A percentile compares a stretch with the other conserved stretches of the same genome.
These are phyloP conservation scores for Epinotia brunnichana DNA, from an alignment of 2,888 invertebrate genomes.

Conservation along the genomic window DNA sequence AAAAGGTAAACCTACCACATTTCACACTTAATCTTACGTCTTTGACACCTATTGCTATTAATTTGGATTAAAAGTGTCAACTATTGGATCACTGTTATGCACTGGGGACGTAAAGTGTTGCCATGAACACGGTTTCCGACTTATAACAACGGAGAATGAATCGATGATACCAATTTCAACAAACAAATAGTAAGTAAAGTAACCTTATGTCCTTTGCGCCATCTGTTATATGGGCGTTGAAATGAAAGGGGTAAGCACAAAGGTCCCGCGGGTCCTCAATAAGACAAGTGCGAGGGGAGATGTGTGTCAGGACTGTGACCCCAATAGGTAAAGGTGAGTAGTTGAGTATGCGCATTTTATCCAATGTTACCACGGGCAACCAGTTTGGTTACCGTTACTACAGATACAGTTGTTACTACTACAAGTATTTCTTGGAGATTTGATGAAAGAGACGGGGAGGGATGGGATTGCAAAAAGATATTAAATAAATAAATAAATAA, in stretches of 20 bases:
- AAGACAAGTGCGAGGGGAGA: slow-evolving; percentile 16
- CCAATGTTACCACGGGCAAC: neutral
- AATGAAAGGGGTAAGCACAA: neutral
- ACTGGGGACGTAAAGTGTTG: too few relatives aligned
- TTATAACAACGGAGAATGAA: neutral
- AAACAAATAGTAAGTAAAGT: neutral
- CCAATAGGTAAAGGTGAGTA: neutral
- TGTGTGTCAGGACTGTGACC: neutral
- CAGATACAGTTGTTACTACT: too few relatives aligned
- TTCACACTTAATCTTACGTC: too few relatives aligned
- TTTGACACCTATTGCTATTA: too few relatives aligned
- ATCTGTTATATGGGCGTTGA: neutral
- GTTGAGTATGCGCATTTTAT: neutral
- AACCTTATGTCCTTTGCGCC: neutral
- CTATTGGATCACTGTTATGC: too few relatives aligned
- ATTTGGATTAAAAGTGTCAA: too few relatives aligned
- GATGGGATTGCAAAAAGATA: too few relatives aligned
- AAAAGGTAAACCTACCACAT: too few relatives aligned
- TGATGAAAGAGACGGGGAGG: too few relatives aligned
- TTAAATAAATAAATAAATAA: too few relatives aligned
- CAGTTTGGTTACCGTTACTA: too few relatives aligned
- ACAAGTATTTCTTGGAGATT: too few relatives aligned
- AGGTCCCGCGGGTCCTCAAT: neutral
- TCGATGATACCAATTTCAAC: neutral
- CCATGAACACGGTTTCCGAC: neutral